These are phyloP conservation scores for Galeopterus variegatus DNA, from an alignment of 2,113 vertebrate genomes.

Conservation along the genomic window DNA sequence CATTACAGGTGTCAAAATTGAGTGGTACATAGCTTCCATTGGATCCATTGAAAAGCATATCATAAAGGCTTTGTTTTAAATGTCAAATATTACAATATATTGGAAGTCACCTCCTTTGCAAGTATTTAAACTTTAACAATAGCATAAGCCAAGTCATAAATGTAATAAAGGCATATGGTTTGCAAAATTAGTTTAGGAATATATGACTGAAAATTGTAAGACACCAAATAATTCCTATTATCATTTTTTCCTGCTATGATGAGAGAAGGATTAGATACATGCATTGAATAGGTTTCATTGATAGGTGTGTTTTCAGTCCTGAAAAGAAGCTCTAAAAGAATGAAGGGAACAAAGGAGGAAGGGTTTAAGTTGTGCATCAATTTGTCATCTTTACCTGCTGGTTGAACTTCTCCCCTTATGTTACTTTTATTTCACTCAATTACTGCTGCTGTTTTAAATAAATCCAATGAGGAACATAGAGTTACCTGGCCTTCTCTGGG, in stretches of 20 bases:
- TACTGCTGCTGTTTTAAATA: neutral
- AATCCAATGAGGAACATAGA: neutral
- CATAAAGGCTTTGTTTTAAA: neutral
- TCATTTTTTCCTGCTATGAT: fast-evolving
- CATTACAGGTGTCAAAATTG: neutral
- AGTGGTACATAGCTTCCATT: too few species aligned
- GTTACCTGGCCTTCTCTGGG: neutral
- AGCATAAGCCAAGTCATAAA: neutral
- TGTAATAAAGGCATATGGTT: neutral
- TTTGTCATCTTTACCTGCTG: neutral
- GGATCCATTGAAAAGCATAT: neutral
- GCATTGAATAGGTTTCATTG: neutral
- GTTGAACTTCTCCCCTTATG: neutral
- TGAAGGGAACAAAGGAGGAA: neutral
- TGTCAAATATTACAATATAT: neutral
- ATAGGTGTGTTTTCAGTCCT: neutral
- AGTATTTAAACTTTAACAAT: neutral
- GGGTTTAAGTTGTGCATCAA: neutral
- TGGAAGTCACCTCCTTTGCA: neutral
- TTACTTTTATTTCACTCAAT: neutral
- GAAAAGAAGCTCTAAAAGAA: neutral
- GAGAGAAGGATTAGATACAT: neutral
- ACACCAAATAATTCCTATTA: neutral
- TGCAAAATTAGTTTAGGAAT: neutral
- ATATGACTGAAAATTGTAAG: neutral